These are phyloP conservation scores for Pangasius macronema DNA, from an alignment of 2,797 vertebrate species.

Conservation along the genomic window DNA sequence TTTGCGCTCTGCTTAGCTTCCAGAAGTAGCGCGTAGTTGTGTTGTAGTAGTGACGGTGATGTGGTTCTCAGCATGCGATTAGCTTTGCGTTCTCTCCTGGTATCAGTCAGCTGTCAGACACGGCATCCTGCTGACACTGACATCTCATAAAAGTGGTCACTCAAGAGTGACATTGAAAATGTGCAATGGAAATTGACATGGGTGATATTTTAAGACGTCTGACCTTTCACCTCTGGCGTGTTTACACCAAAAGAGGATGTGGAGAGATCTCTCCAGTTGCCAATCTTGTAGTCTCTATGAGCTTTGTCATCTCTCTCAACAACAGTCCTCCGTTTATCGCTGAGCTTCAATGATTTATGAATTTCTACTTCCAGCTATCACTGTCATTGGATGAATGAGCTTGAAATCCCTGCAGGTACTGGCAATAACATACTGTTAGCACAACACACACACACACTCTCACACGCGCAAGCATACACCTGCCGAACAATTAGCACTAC, in stretches of 20 bases:
- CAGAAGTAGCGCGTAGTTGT: conserved; percentile 46
- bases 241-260: conserved; percentile 4
- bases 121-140: conserved; percentile 33
- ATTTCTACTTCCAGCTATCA: conserved; percentile 33
- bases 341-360: conserved; percentile 11
- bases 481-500: conserved; percentile 60
- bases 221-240: conserved; percentile 35
- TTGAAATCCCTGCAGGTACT: conserved; percentile 30
- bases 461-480: conserved; percentile 39
- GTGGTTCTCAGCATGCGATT: conserved; percentile 41
- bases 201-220: conserved; percentile 57
- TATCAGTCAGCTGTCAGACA: conserved; percentile 54
- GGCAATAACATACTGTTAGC: conserved; percentile 43
- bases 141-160: conserved; percentile 38
- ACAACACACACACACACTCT: neutral
- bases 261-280: conserved; percentile 15
- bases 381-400: conserved; percentile 44
- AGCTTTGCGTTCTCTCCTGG: conserved; percentile 36
- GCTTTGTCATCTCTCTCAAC: conserved; percentile 18
- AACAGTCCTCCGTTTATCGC: conserved; percentile 18
- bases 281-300: conserved; percentile 14
- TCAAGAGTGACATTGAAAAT: conserved; percentile 47
- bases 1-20: conserved; percentile 41
- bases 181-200: conserved; percentile 40
- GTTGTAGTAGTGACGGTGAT: conserved; percentile 36